A percentile compares a stretch with the other conserved stretches of the same genome.
These are phyloP conservation scores for Piaya cayana DNA, from an alignment of 2,113 vertebrate species.

Conservation along the genomic window DNA sequence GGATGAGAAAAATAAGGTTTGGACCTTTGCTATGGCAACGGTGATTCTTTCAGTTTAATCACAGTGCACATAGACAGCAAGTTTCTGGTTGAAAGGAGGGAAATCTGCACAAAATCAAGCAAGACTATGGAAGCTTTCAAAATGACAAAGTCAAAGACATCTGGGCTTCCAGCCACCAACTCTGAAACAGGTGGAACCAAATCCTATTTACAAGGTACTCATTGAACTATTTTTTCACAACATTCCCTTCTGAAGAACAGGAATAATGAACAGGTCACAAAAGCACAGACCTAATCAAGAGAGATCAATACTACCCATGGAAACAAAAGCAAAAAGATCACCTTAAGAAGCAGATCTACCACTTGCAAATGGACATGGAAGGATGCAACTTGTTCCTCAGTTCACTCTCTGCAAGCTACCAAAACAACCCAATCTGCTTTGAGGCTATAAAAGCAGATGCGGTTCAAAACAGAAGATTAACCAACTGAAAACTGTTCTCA, in stretches of 20 bases:
- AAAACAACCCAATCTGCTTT: background rate
- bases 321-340: background rate
- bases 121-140: background rate
- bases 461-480: background rate
- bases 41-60: background rate
- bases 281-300: accelerated
- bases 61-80: background rate
- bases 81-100: background rate
- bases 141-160: background rate
- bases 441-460: background rate
- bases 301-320: background rate
- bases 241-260: background rate
- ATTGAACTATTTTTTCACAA: background rate
- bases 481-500: background rate
- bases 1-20: background rate
- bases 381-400: background rate
- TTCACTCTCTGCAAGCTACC: background rate
- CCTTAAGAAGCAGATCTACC: background rate
- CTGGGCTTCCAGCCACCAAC: background rate
- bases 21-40: background rate
- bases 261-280: background rate
- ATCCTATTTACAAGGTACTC: background rate
- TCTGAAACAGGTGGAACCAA: accelerated
- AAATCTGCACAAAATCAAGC: background rate
- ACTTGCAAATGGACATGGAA: background rate